Percentiles rank a stretch among this genome's conserved stretches.
Evolutionary conservation across 2,113 vertebrate genomes (phyloP).

Genomic region (Donacobius atricapilla): DNA sequence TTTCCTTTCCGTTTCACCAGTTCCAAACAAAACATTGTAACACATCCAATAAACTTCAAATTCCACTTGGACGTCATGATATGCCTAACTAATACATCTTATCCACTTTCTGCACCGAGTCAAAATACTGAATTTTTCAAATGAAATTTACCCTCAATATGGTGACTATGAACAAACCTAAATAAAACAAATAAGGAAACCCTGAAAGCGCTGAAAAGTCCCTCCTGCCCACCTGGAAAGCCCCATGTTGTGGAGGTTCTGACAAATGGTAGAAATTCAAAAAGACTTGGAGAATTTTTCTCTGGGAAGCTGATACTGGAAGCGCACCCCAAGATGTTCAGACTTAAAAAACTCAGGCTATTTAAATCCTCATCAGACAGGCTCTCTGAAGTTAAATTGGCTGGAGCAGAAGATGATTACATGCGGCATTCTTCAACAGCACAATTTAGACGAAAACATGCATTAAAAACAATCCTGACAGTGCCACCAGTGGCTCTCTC

Average conservation of each 20-base stretch:
- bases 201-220: not conserved
- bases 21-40: not conserved
- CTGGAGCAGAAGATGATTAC: not conserved
- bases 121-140: not conserved
- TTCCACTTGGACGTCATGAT: not conserved
- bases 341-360: not conserved
- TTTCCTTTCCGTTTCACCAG: no score
- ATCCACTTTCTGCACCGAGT: rapidly evolving
- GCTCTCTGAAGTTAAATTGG: not conserved
- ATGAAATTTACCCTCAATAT: not conserved
- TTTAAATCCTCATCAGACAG: not conserved
- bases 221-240: not conserved
- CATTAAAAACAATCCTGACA: rapidly evolving
- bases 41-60: not conserved
- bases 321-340: not conserved
- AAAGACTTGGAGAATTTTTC: not conserved
- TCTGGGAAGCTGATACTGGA: not conserved
- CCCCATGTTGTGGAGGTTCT: not conserved
- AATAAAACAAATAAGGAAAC: no score
- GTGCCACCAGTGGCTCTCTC: not conserved
- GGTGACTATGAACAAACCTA: not conserved
- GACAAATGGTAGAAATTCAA: not conserved
- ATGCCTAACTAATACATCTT: not conserved
- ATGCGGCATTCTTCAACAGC: not conserved
- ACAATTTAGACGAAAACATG: not conserved